phyloP scores from a whole-genome alignment of 2,113 vertebrate species.

The Tamias sibiricus region DNA sequence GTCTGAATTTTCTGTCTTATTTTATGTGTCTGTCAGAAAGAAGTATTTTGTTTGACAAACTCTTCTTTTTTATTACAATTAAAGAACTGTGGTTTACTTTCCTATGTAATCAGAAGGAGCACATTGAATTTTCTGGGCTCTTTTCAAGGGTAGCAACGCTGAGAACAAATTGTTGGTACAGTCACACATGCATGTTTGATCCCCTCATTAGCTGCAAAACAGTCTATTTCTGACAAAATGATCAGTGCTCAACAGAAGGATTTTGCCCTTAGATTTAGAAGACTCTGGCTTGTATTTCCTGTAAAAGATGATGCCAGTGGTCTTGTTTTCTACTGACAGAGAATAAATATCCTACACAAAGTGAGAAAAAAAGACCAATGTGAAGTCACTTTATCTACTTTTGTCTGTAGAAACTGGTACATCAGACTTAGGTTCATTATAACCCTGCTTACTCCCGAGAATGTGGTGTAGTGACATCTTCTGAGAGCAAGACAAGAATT shows the following conservation, averaged over 20 bases:
- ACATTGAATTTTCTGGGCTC: neutral
- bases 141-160: neutral
- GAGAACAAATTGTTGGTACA: neutral
- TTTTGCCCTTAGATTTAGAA: neutral
- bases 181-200: neutral
- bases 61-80: conserved; percentile 45
- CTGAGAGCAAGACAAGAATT: neutral
- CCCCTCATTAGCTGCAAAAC: neutral
- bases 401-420: neutral
- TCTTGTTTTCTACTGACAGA: neutral
- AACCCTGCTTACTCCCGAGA: neutral
- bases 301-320: neutral
- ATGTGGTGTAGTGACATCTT: neutral
- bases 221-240: neutral
- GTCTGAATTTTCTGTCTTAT: neutral
- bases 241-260: neutral
- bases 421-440: neutral
- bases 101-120: conserved; percentile 9
- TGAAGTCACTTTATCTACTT: neutral
- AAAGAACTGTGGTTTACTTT: conserved; percentile 36
- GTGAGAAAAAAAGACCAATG: neutral
- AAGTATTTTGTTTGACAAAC: conserved; percentile 26
- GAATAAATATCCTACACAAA: neutral
- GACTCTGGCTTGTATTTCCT: neutral
- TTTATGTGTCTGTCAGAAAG: conserved; percentile 38